Percentiles rank a stretch among this genome's conserved stretches.
Evolutionary conservation across 2,797 vertebrate species (phyloP).

Genomic region (Microchirus variegatus): DNA sequence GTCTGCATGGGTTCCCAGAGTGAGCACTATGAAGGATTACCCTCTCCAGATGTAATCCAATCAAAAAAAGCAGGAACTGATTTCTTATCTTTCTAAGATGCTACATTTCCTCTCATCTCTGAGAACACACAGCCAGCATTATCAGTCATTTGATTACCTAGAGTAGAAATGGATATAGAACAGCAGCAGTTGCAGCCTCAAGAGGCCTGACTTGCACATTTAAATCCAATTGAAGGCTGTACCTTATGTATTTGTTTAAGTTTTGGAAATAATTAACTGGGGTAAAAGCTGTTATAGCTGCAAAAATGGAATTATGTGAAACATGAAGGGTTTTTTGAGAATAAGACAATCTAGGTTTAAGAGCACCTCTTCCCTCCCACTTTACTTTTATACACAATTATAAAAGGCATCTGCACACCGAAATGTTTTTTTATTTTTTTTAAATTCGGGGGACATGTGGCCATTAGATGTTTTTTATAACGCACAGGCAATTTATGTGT

Average conservation of each 20-base stretch:
- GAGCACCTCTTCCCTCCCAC: conserved; percentile 64
- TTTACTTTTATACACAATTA: conserved; percentile 66
- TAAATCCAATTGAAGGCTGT: conserved; percentile 83
- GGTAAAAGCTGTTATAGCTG: conserved; percentile 80
- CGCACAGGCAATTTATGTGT: conserved; percentile 34
- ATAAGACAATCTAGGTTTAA: conserved; percentile 56
- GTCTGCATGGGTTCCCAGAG: conserved; percentile 64
- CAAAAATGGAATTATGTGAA: conserved; percentile 74
- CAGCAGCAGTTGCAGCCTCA: conserved; percentile 74
- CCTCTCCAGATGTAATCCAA: conserved; percentile 81
- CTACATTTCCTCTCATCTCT: conserved; percentile 79
- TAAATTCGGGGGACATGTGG: conserved; percentile 46
- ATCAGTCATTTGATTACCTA: conserved; percentile 85
- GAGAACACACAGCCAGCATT: conserved; percentile 77
- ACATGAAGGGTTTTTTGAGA: conserved; percentile 62
- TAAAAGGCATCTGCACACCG: conserved; percentile 48
- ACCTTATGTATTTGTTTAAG: conserved; percentile 84
- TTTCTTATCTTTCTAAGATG: conserved; percentile 85
- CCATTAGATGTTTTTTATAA: conserved; percentile 46
- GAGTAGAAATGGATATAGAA: conserved; percentile 81
- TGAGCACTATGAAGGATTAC: conserved; percentile 79
- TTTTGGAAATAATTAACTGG: conserved; percentile 85
- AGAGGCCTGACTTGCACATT: conserved; percentile 81
- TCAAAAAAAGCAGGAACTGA: conserved; percentile 84
- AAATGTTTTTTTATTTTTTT: conserved; percentile 55